phyloP scores from a whole-genome alignment of 2,797 vertebrate species.

The Poeciliopsis paucimaculata region DNA sequence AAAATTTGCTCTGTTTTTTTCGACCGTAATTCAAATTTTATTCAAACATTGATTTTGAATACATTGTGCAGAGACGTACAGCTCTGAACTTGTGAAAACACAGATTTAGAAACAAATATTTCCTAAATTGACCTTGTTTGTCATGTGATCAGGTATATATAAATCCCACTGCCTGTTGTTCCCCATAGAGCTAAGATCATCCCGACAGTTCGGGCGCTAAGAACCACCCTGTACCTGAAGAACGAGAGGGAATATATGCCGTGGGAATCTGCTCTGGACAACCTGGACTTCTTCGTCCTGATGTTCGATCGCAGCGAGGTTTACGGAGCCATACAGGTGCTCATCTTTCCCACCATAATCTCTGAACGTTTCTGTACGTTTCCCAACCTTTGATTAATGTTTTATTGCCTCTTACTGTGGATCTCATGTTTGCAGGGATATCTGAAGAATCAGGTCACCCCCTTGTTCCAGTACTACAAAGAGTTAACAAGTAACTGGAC shows the following conservation, averaged over 20 bases:
- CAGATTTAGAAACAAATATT: not conserved
- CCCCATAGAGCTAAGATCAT: constrained; percentile 80
- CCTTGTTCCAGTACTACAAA: constrained; percentile 78
- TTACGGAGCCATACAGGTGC: constrained; percentile 88
- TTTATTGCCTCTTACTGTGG: not conserved
- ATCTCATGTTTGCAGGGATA: constrained; percentile 78
- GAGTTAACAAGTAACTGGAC: constrained; percentile 42
- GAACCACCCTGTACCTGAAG: constrained; percentile 85
- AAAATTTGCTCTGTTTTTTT: too few species aligned
- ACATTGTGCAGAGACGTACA: too few species aligned
- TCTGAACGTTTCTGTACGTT: not conserved
- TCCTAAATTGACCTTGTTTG: not conserved
- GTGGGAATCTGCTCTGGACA: constrained; percentile 86
- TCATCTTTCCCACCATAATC: not conserved
- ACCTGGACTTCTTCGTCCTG: constrained; percentile 87
- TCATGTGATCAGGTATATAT: not conserved
- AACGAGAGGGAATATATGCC: constrained; percentile 84
- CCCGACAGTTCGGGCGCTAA: constrained; percentile 79
- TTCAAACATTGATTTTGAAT: too few species aligned
- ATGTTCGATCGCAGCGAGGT: constrained; percentile 94
- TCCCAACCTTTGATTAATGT: not conserved
- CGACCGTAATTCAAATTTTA: too few species aligned
- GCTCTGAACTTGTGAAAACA: not conserved
- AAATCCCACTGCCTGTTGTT: not conserved
- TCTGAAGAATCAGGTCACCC: constrained; percentile 77